phyloP scores from a whole-genome alignment of 2,888 invertebrate species.

The Eremobia ochroleuca region DNA sequence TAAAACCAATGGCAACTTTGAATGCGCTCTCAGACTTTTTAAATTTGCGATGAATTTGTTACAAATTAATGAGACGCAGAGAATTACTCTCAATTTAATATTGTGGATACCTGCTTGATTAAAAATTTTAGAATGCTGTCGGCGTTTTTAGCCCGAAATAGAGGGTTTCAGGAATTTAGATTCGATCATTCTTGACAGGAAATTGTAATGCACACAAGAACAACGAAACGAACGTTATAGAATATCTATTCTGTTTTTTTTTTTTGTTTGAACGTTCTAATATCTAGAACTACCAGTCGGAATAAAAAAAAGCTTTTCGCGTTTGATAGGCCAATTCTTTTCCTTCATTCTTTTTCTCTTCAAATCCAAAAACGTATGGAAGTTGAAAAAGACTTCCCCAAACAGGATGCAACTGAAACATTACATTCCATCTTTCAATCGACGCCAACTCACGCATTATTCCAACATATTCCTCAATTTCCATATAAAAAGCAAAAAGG shows the following conservation, averaged over 20 bases:
- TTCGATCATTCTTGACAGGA: neutral
- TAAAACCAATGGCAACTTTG: slow-evolving; percentile 15
- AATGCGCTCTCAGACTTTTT: slow-evolving; percentile 27
- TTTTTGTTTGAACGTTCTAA: too few species aligned
- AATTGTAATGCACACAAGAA: too few species aligned
- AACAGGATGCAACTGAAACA: neutral
- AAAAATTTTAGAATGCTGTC: neutral
- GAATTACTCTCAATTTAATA: slow-evolving; percentile 3
- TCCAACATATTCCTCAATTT: slow-evolving; percentile 35
- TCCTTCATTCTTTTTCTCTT: too few species aligned
- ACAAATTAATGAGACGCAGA: slow-evolving; percentile 13
- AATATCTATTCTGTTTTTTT: neutral
- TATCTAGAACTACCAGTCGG: too few species aligned
- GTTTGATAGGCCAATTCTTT: too few species aligned
- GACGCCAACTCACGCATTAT: neutral
- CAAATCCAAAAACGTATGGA: neutral
- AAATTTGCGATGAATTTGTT: slow-evolving; percentile 12
- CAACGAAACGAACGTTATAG: neutral
- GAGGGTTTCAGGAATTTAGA: neutral
- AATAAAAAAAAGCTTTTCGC: too few species aligned
- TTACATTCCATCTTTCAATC: slow-evolving; percentile 7
- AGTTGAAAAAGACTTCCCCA: neutral
- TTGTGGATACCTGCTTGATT: neutral
- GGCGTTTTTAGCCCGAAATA: neutral
- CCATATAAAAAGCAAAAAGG: slow-evolving; percentile 21